Conservation (phyloP, 1,140 invertebrate genomes). For the Anastrepha ludens region DNA sequence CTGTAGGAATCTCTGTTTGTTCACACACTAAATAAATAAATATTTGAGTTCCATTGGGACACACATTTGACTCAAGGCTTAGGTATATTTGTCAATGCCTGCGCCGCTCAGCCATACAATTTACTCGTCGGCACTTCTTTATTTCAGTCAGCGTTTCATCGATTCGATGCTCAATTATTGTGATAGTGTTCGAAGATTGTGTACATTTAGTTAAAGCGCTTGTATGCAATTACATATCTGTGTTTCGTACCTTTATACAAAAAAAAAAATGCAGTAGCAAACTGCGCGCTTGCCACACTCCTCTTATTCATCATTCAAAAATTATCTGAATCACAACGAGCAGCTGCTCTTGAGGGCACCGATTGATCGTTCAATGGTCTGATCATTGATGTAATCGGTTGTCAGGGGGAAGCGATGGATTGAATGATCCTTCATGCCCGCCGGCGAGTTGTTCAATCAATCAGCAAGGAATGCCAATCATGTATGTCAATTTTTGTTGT, state of each 20-base stretch:
- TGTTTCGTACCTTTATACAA: background rate
- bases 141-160: no score
- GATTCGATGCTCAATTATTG: constrained; percentile 24
- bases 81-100: no score
- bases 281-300: background rate
- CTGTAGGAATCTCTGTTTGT: no score
- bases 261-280: background rate
- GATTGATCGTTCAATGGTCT: constrained; percentile 34
- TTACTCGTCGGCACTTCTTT: background rate
- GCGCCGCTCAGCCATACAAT: no score
- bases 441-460: constrained; percentile 47
- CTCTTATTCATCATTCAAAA: no score
- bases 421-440: constrained; percentile 40
- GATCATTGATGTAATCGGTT: constrained; percentile 46
- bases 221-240: background rate
- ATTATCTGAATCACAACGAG: background rate
- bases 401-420: constrained; percentile 47
- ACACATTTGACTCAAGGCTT: no score
- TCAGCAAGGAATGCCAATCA: constrained; percentile 52
- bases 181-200: constrained; percentile 36
- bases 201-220: background rate
- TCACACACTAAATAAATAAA: no score
- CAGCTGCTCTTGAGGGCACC: background rate
- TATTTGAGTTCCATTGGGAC: no score
- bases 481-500: constrained; percentile 37